Percentiles rank a stretch among this genome's conserved stretches.
Conservation (phyloP, 2,113 vertebrate species). For the Peromyscus maniculatus region DNA sequence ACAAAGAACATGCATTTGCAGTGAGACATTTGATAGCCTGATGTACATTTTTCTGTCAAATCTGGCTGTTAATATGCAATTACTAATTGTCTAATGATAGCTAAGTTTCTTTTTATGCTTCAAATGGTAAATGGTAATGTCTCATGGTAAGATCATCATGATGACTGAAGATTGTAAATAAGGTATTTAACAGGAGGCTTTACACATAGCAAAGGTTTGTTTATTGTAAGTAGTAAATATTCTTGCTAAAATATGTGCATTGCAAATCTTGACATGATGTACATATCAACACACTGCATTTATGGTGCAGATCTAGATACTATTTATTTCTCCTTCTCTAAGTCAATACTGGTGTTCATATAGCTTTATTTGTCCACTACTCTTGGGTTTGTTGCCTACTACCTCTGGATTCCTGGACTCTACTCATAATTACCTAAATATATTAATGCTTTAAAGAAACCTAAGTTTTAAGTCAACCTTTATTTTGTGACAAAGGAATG, state of each 20-base stretch:
- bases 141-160: not conserved
- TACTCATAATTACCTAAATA: not conserved
- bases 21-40: not conserved
- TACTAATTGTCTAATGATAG: not conserved
- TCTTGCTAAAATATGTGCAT: not conserved
- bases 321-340: accelerated
- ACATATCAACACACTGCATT: not conserved
- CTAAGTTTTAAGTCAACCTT: not conserved
- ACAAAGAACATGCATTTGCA: not conserved
- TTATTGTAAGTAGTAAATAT: not conserved
- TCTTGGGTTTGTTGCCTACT: not conserved
- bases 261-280: not conserved
- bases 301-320: accelerated
- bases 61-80: not conserved
- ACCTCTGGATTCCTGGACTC: not conserved
- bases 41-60: not conserved
- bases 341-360: no score
- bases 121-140: not conserved
- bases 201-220: not conserved
- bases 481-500: not conserved
- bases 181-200: not conserved
- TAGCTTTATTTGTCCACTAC: not conserved
- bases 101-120: not conserved
- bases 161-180: not conserved
- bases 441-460: not conserved